A percentile compares a stretch with the other conserved stretches of the same genome.
phyloP scores from a whole-genome alignment of 1,140 invertebrate species.

The Rhysida immarginata region DNA sequence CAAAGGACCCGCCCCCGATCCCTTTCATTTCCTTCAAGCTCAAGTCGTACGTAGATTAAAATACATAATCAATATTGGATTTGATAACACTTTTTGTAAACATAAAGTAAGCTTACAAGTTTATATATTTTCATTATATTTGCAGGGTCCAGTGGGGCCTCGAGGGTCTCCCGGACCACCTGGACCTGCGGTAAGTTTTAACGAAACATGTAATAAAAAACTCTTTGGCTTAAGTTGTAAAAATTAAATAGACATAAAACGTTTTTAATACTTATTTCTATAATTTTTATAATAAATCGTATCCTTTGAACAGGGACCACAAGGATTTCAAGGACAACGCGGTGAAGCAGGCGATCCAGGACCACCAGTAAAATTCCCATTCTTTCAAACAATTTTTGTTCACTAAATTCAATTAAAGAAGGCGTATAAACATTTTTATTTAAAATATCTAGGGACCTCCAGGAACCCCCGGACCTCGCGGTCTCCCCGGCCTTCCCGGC shows the following conservation, averaged over 20 bases:
- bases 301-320: constrained; percentile 48
- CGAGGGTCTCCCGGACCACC: constrained; percentile 49
- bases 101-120: background rate
- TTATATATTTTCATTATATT: background rate
- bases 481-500: constrained; percentile 49
- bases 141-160: constrained; percentile 45
- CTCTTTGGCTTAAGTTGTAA: no score
- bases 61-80: background rate
- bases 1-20: constrained; percentile 47
- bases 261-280: constrained; percentile 6
- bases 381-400: no score
- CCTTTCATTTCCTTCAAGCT: constrained; percentile 57
- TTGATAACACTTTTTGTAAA: background rate
- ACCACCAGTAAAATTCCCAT: constrained; percentile 31
- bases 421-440: no score
- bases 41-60: constrained; percentile 33
- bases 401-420: no score
- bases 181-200: constrained; percentile 44
- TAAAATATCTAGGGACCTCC: constrained; percentile 43
- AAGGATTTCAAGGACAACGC: constrained; percentile 50
- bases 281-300: constrained; percentile 1
- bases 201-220: no score
- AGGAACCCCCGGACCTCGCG: constrained; percentile 38
- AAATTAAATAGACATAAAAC: no score
- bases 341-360: constrained; percentile 59